phyloP scores from a whole-genome alignment of 2,113 vertebrate species.

The Peucedramus taeniatus region DNA sequence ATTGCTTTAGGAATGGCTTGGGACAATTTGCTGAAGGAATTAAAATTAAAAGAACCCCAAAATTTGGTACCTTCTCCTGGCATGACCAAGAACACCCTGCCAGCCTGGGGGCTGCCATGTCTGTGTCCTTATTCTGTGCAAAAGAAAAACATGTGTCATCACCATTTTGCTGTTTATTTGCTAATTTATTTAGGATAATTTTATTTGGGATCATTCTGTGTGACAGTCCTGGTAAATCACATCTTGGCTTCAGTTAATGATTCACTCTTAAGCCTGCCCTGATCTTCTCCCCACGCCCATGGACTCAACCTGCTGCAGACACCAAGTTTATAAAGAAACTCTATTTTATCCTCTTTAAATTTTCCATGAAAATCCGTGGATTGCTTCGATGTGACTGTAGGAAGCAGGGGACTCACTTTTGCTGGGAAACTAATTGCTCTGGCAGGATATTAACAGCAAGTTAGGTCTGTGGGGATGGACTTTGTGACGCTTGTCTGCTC shows the following conservation, averaged over 20 bases:
- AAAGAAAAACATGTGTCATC: rapidly evolving
- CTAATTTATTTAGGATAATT: not conserved
- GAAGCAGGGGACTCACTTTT: not conserved
- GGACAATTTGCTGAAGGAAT: not conserved
- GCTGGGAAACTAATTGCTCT: not conserved
- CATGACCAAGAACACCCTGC: not conserved
- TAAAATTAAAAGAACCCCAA: not conserved
- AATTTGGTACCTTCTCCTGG: not conserved
- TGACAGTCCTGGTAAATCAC: not conserved
- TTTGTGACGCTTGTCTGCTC: not conserved
- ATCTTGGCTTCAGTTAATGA: not conserved
- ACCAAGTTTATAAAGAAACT: not conserved
- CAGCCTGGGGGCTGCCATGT: not conserved
- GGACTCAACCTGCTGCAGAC: not conserved
- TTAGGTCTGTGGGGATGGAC: not conserved
- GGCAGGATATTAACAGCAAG: not conserved
- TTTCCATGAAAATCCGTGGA: not conserved
- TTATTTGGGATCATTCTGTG: not conserved
- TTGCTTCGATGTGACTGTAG: rapidly evolving
- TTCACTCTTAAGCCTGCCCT: not conserved
- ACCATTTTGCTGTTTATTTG: not conserved
- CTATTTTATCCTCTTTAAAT: not conserved
- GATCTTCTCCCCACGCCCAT: not conserved
- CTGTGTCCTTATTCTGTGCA: not conserved
- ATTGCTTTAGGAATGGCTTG: not conserved